Base-by-base conservation (phyloP, 2,888 invertebrate species). In the Trichogramma dendrolimi region DNA sequence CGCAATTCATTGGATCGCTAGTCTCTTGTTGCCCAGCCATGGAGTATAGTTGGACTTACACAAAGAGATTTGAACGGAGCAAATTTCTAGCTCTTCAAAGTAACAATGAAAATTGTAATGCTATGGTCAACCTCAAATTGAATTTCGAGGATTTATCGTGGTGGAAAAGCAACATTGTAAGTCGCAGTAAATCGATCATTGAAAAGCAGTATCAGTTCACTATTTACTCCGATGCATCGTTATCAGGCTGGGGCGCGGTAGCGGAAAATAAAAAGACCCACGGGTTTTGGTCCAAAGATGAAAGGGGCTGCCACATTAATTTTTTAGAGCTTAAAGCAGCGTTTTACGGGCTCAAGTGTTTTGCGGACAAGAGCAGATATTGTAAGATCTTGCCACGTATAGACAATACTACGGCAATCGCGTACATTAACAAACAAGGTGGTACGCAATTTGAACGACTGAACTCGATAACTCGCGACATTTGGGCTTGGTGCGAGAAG, bases 331-430 rank as follows among this genome's bases (percentile, higher is more conserved):
- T 58, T 10, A n/a, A 51, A 7, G 58, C 58, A 11, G 51, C 8
- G 3, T 52, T 52, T 58, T 58, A 47, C 39, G 52, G 39, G 5
- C 11, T 58, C 4, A 58, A 46, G 44, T 51, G 44, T 38, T 58
- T 58, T 40, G 58, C 44, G 5, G 52, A 54, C 10, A 59, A 62
- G 38, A 27, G 55, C 4, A 43, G 40, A 6, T 46, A 60, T 43
- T 62, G 63, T 47, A 55, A 69, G 8, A 63, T 71, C 10, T 54
- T 71, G 1, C 27, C 69, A n/a, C 58, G 69, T 47, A 59, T 66
- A 4, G 69, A 70, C 49, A 70, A 70, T 46, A 71, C 65, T 2
- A 69, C 69, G 2, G 67, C 70, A 1, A 61, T 71, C 2, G 44
- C 67, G 2, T 69, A 70, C 44, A 46, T 69, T 4, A 71, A 68